Conservation (phyloP, 2,113 vertebrate species). For the Reinhardtius hippoglossoides region DNA sequence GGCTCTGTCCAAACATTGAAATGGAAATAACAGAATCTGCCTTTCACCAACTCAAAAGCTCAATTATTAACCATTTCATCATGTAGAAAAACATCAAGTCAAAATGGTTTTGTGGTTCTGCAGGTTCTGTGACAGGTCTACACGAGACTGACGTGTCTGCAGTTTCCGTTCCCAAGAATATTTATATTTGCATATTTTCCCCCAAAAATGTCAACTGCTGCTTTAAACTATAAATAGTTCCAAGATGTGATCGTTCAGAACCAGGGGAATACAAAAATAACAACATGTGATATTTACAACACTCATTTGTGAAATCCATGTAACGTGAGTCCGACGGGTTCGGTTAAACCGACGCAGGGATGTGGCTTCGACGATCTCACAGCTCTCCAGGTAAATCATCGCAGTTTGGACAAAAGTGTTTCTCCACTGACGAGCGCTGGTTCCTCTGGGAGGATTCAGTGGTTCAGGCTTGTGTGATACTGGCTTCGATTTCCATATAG, state of each 20-base stretch:
- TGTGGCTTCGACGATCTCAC: background rate
- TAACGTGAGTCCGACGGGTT: background rate
- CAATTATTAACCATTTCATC: background rate
- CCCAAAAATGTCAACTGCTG: background rate
- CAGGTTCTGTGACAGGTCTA: background rate
- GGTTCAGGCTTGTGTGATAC: slow-evolving; percentile 33
- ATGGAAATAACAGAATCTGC: background rate
- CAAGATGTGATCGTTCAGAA: slow-evolving; percentile 16
- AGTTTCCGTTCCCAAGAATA: background rate
- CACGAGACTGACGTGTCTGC: background rate
- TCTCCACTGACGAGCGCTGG: too few relatives aligned
- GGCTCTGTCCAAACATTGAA: too few relatives aligned
- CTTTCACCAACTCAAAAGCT: background rate
- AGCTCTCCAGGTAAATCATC: background rate
- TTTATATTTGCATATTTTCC: too few relatives aligned
- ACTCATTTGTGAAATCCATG: background rate
- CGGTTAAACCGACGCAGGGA: background rate
- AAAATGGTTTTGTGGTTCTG: background rate
- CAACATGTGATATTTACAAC: slow-evolving; percentile 45
- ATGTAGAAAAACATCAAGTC: background rate
- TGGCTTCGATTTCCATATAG: slow-evolving; percentile 52
- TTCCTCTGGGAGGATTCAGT: slow-evolving; percentile 39
- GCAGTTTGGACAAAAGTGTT: background rate
- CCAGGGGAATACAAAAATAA: slow-evolving; percentile 12
- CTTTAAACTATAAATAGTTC: slow-evolving; percentile 42